phyloP scores from a whole-genome alignment of 2,113 vertebrate species.

The Mesocricetus auratus region DNA sequence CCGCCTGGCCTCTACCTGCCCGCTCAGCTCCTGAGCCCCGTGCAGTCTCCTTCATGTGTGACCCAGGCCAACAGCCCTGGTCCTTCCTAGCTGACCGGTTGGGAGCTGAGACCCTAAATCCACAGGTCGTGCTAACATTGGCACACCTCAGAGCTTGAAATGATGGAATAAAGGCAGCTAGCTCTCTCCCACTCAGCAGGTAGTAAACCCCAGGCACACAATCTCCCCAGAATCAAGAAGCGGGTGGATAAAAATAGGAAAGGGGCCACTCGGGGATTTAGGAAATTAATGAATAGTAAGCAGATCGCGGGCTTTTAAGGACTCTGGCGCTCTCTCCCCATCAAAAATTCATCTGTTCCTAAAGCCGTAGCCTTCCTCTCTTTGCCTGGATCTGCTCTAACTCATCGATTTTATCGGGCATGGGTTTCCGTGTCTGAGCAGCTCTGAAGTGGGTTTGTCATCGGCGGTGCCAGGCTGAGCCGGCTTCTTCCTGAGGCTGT shows the following conservation, averaged over 20 bases:
- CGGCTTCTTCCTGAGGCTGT: background rate
- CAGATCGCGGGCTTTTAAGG: slow-evolving; percentile 46
- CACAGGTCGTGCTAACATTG: background rate
- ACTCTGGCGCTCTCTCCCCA: slow-evolving; percentile 13
- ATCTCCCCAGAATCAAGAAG: slow-evolving; percentile 6
- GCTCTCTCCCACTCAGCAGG: slow-evolving; percentile 1
- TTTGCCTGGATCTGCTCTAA: background rate
- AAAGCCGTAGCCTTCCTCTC: background rate
- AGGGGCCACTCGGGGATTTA: slow-evolving; percentile 48
- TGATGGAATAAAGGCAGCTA: slow-evolving; percentile 43
- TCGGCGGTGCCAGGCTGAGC: background rate
- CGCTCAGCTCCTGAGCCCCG: background rate
- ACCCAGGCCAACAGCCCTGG: background rate
- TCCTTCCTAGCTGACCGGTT: background rate
- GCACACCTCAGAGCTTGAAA: slow-evolving; percentile 21
- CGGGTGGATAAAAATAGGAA: slow-evolving; percentile 71
- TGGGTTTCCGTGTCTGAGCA: background rate
- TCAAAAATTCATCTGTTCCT: slow-evolving; percentile 47
- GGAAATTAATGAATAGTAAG: slow-evolving; percentile 68
- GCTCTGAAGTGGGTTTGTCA: background rate
- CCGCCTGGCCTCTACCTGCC: background rate
- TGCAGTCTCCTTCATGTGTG: rapidly evolving
- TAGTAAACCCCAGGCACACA: background rate
- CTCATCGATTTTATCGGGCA: no score
- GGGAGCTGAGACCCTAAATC: background rate